Base-by-base conservation (phyloP, 1,140 invertebrate species). In the Fopius arisanus region DNA sequence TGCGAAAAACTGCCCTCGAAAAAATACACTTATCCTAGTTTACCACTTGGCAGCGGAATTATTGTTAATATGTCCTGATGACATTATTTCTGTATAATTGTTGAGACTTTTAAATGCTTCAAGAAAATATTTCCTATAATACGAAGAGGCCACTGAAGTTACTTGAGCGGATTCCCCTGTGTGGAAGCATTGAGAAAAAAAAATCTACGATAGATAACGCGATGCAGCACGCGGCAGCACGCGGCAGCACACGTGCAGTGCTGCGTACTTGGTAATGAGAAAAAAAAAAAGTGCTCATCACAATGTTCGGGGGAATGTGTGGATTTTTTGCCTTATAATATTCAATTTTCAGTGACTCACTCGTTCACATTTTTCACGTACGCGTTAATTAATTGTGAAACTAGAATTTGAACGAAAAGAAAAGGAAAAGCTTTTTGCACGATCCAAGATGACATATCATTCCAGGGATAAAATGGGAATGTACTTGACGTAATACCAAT, bases 231-330 rank as follows among this genome's bases (percentile, higher is more conserved):
- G 33, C 33, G 33, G 3, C 26, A 21, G 78, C 76, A 85, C 84
- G 75, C 79, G 76, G 74, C 78, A 62, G 6, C 59, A 71, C 78
- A 80, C 77, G 75, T 83, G 78, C 70, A 31, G 78, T 69, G 28
- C 29, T 37, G 65, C 41, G 70, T 74, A 48, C n/a, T n/a, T 48
- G 9, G 43, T 16, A 48, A 48, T 16, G 4, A 48, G 43, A n/a
- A 48, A 48, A 48, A n/a, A 48, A 48, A 48, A 48, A 48, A 6
- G n/a, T 6, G 43, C 33, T n/a, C 33, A 48, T 48, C 9, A 48
- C n/a, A 48, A 48, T 48, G n/a, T n/a, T 48, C 16, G n/a, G 3
- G 6, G n/a, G 3, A n/a, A 48, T 37, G 33, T n/a, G n/a, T n/a
- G n/a, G n/a, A n/a, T n/a, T n/a, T n/a, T n/a, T n/a, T n/a, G n/a